phyloP scores from a whole-genome alignment of 2,113 vertebrate genomes.

The Labeo catla region DNA sequence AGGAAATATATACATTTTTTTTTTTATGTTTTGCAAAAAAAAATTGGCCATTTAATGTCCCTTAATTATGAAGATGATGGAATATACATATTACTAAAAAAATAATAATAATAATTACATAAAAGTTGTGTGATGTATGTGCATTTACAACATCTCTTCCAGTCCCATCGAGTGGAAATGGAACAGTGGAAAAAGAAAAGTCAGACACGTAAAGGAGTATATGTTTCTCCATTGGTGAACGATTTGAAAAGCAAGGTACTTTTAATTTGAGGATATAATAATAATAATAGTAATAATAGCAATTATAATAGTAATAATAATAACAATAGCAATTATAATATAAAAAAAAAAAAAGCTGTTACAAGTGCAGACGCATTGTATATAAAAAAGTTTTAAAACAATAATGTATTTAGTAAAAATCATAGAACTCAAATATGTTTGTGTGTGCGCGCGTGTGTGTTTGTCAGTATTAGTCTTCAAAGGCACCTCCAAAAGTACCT shows the following conservation, averaged over 20 bases:
- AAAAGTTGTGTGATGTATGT: not conserved
- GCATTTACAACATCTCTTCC: not conserved
- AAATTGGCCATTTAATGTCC: not conserved
- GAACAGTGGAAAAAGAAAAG: constrained; percentile 22
- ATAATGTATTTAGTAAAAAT: too few species aligned
- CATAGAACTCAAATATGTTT: too few species aligned
- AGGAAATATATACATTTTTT: not conserved
- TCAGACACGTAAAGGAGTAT: constrained; percentile 1
- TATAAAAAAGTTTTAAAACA: too few species aligned
- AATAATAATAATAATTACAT: not conserved
- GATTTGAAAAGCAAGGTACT: not conserved
- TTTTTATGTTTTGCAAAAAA: too few species aligned
- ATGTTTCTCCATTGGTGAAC: constrained; percentile 9
- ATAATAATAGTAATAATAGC: too few species aligned
- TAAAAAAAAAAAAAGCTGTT: too few species aligned
- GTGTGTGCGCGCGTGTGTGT: too few species aligned
- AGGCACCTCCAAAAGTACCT: too few species aligned
- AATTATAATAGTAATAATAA: too few species aligned
- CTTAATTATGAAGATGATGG: not conserved
- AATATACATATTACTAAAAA: not conserved
- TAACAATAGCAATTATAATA: too few species aligned
- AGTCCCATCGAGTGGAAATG: not conserved
- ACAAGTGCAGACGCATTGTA: too few species aligned
- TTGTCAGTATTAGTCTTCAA: too few species aligned
- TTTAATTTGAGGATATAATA: not conserved